Percentiles rank a stretch among this genome's conserved stretches.
phyloP scores from a whole-genome alignment of 1,140 invertebrate genomes.

The Pteromalus puparum region DNA sequence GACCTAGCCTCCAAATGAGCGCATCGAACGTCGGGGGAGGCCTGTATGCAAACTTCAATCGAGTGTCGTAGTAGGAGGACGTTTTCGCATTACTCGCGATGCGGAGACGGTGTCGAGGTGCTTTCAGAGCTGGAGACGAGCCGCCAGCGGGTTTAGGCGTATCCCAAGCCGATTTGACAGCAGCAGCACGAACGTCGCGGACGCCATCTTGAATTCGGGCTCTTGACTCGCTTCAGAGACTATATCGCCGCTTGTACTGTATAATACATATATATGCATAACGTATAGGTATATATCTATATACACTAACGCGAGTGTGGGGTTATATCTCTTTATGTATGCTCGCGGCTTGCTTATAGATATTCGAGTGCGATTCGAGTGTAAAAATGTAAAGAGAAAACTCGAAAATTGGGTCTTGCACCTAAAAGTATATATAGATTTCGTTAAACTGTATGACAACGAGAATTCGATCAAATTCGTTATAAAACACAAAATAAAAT shows the following conservation, averaged over 20 bases:
- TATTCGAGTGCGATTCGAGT: neutral
- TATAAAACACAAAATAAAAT: no score
- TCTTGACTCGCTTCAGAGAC: neutral
- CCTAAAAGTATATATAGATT: no score
- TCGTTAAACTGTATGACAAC: no score
- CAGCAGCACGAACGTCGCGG: constrained; percentile 62
- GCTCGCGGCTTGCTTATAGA: neutral
- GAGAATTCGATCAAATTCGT: no score
- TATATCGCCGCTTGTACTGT: neutral
- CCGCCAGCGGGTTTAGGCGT: constrained; percentile 65
- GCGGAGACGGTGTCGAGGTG: neutral
- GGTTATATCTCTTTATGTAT: neutral
- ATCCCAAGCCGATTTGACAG: constrained; percentile 72
- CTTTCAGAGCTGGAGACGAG: neutral
- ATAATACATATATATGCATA: neutral
- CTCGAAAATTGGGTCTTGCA: neutral
- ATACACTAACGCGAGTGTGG: neutral
- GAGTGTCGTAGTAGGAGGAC: no score
- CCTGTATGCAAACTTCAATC: neutral
- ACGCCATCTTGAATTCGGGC: constrained; percentile 68
- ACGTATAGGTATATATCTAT: no score
- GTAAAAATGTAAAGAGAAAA: neutral
- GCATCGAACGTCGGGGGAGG: neutral
- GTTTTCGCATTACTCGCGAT: neutral
- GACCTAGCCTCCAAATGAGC: constrained; percentile 40